Percentiles rank a stretch among this genome's conserved stretches.
Conservation (phyloP, 2,888 invertebrate species). For the Synanthedon vespiformis region DNA sequence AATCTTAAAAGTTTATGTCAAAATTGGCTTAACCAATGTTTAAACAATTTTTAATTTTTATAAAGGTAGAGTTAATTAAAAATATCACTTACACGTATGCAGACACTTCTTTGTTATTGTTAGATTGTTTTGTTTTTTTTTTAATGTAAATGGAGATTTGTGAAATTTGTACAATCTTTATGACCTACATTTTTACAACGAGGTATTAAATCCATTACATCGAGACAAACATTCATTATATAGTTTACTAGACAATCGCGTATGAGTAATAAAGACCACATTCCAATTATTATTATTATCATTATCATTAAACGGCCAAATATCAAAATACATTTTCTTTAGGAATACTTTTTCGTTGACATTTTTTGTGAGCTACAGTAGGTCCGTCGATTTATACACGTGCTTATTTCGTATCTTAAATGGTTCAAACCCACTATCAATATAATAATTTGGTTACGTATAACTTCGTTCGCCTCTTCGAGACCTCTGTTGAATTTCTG, state of each 20-base stretch:
- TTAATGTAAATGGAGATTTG: background rate
- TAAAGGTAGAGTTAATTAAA: background rate
- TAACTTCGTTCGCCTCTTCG: no score
- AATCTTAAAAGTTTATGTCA: conserved; percentile 16
- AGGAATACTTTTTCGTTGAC: conserved; percentile 34
- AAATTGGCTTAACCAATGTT: conserved; percentile 8
- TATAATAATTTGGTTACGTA: no score
- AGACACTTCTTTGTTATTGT: background rate
- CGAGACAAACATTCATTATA: conserved; percentile 21
- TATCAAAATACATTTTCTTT: conserved; percentile 31
- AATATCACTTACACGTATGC: background rate
- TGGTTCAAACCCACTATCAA: no score
- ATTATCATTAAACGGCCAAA: conserved; percentile 43
- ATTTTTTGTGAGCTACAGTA: conserved; percentile 7
- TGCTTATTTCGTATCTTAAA: no score
- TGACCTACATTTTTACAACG: conserved; percentile 33
- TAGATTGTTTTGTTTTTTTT: background rate
- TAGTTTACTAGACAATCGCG: conserved; percentile 18
- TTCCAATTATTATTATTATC: conserved; percentile 36
- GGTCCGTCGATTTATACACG: background rate
- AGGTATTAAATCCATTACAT: conserved; percentile 41
- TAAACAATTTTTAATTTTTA: background rate
- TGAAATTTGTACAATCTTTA: conserved; percentile 26
- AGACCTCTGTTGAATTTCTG: no score
- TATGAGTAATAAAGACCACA: conserved; percentile 31